A percentile compares a stretch with the other conserved stretches of the same genome.
Evolutionary conservation across 1,140 invertebrate species (phyloP).

Genomic region (Fopius arisanus): DNA sequence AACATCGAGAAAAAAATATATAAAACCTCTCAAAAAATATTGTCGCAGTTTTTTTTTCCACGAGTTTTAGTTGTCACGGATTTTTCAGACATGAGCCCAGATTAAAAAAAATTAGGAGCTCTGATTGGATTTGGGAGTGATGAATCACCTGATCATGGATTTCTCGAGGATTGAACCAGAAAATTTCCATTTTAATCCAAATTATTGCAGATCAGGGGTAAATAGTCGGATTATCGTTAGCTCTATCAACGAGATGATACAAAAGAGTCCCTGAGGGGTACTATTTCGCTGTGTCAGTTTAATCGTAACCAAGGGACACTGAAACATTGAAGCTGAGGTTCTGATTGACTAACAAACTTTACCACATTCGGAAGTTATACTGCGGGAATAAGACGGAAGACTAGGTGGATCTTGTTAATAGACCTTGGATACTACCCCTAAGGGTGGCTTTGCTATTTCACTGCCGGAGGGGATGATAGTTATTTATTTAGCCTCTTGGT

Average conservation of each 20-base stretch:
- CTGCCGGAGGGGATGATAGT: not conserved
- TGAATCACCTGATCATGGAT: not conserved
- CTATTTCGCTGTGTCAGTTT: constrained; percentile 33
- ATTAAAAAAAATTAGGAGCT: not conserved
- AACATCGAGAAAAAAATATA: too few relatives aligned
- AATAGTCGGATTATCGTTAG: constrained; percentile 15
- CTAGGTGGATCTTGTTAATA: constrained; percentile 5
- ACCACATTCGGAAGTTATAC: not conserved
- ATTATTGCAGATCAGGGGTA: constrained; percentile 25
- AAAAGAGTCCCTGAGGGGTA: constrained; percentile 20
- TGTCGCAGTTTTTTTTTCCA: too few relatives aligned
- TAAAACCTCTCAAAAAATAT: too few relatives aligned
- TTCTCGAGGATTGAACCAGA: not conserved
- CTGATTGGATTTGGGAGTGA: not conserved
- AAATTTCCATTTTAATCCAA: not conserved
- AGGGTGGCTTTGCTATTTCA: not conserved
- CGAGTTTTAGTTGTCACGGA: too few relatives aligned
- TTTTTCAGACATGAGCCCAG: not conserved
- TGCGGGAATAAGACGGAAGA: constrained; percentile 5
- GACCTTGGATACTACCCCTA: not conserved
- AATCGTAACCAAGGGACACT: constrained; percentile 39
- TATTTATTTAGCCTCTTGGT: not conserved
- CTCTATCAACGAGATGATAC: constrained; percentile 29
- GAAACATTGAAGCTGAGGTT: not conserved
- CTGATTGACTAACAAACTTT: constrained; percentile 3